Conservation (phyloP, 2,888 invertebrate species). For the Cylloceria caligata region DNA sequence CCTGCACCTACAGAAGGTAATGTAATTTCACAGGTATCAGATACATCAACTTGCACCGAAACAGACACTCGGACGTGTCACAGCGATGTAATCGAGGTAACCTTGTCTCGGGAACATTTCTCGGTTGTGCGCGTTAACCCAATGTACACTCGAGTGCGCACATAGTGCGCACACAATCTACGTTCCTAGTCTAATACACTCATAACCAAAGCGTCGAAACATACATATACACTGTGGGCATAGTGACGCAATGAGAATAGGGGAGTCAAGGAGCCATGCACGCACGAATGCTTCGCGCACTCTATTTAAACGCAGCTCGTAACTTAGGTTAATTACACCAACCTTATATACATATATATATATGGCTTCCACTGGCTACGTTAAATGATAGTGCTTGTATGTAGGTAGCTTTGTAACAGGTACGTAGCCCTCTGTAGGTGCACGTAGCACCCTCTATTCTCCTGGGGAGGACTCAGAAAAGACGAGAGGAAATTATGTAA, state of each 20-base stretch:
- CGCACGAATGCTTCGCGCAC: constrained; percentile 60
- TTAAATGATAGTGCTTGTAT: constrained; percentile 23
- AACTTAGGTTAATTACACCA: constrained; percentile 70
- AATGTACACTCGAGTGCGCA: constrained; percentile 37
- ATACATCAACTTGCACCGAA: constrained; percentile 3
- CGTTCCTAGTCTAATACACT: background rate
- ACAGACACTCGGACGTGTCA: constrained; percentile 28
- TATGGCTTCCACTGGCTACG: constrained; percentile 38
- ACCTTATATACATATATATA: constrained; percentile 26
- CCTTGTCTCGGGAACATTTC: constrained; percentile 18
- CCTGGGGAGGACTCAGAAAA: constrained; percentile 29
- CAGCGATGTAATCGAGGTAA: constrained; percentile 28
- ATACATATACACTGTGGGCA: background rate
- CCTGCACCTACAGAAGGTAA: background rate
- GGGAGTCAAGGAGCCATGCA: constrained; percentile 37
- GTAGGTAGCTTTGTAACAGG: constrained; percentile 11
- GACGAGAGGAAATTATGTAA: constrained; percentile 56
- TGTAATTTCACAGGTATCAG: constrained; percentile 34
- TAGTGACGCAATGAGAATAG: constrained; percentile 3
- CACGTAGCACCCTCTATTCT: constrained; percentile 36
- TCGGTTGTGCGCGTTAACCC: background rate
- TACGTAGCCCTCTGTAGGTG: constrained; percentile 20
- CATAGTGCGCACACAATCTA: background rate
- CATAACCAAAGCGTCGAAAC: constrained; percentile 19
- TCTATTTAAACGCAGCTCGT: constrained; percentile 67